Percentiles rank a stretch among this genome's conserved stretches.
These are phyloP conservation scores for Boulengeromyrus knoepffleri DNA, from an alignment of 2,113 vertebrate genomes.

Conservation along the genomic window DNA sequence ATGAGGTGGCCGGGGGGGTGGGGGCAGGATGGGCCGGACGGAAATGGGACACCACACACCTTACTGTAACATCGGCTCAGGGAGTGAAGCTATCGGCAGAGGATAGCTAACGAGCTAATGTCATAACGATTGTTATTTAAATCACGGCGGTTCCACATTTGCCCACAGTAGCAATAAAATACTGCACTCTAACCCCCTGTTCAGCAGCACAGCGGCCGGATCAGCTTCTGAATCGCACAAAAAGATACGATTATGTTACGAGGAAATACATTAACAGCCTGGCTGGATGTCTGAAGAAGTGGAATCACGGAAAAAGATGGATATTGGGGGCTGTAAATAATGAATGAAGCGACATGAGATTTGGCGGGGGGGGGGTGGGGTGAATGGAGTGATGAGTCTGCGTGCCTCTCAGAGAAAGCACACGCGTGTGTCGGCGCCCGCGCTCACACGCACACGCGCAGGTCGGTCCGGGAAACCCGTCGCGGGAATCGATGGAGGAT, in stretches of 20 bases:
- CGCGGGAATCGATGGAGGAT: slow-evolving; percentile 68
- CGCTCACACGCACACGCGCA: slow-evolving; percentile 6
- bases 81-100: neutral
- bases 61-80: neutral
- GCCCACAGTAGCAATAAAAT: neutral
- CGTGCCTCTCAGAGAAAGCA: neutral
- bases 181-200: neutral
- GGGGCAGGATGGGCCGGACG: neutral
- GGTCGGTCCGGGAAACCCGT: slow-evolving; percentile 24
- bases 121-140: neutral
- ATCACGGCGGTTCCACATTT: neutral
- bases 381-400: neutral
- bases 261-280: neutral
- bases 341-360: neutral
- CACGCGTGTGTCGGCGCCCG: neutral
- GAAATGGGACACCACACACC: neutral
- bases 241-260: neutral
- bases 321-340: neutral
- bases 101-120: neutral
- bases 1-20: slow-evolving; percentile 7
- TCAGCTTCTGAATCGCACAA: neutral
- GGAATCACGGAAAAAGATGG: neutral
- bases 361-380: neutral
- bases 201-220: neutral
- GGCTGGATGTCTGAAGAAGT: neutral